These are phyloP conservation scores for Tinamus major DNA, from an alignment of 2,797 vertebrate species.

Conservation along the genomic window DNA sequence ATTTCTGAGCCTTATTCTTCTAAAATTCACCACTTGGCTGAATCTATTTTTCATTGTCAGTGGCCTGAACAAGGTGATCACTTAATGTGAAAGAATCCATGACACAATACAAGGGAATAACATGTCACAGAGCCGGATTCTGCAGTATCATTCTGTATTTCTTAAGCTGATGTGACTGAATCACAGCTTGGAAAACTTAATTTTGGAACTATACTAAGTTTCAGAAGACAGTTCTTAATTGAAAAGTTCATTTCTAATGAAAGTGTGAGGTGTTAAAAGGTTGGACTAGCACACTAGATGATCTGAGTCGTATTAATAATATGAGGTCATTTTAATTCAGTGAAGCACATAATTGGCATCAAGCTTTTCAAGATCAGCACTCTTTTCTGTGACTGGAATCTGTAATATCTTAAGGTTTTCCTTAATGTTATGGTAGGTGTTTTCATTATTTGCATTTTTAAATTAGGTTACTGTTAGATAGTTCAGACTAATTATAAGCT, in stretches of 20 bases:
- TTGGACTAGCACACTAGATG: conserved; percentile 77
- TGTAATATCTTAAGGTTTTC: conserved; percentile 68
- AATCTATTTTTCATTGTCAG: conserved; percentile 68
- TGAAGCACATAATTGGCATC: conserved; percentile 83
- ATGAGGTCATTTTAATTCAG: conserved; percentile 82
- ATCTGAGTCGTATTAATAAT: conserved; percentile 80
- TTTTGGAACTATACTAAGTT: conserved; percentile 62
- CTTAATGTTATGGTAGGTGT: conserved; percentile 61
- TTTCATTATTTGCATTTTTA: conserved; percentile 82
- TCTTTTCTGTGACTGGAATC: conserved; percentile 71
- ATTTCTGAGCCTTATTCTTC: conserved; percentile 55
- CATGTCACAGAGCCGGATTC: conserved; percentile 43
- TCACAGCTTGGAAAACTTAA: conserved; percentile 68
- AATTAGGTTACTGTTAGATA: conserved; percentile 75
- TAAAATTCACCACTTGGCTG: conserved; percentile 39
- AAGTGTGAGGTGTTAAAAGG: conserved; percentile 76
- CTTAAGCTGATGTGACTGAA: conserved; percentile 55
- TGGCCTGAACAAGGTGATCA: conserved; percentile 42
- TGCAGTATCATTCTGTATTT: conserved; percentile 5
- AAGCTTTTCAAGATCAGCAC: conserved; percentile 77
- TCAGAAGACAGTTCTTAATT: conserved; percentile 74
- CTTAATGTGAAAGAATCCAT: conserved; percentile 39
- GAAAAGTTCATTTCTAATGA: conserved; percentile 78
- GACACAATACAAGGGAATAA: conserved; percentile 41
- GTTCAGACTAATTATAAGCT: conserved; percentile 79